These are phyloP conservation scores for Mesorhabditis sp. DNA, from an alignment of 2,888 invertebrate species.

Conservation along the genomic window DNA sequence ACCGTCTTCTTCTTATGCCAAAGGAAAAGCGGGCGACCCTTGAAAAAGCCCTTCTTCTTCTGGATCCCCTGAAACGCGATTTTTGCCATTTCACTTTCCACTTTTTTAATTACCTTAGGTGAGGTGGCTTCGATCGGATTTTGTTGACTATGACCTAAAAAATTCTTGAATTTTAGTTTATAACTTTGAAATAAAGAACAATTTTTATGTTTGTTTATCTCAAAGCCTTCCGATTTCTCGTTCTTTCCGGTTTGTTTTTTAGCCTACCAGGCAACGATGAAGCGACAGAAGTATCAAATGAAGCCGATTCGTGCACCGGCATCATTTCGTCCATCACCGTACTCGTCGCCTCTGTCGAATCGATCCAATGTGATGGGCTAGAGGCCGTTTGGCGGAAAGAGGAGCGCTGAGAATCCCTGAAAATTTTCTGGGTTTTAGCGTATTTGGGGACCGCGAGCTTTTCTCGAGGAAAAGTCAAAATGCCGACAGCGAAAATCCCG, in stretches of 20 bases:
- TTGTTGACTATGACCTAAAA: not conserved
- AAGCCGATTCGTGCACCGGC: not conserved
- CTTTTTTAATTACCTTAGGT: too few relatives aligned
- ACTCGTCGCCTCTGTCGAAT: not conserved
- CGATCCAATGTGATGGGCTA: not conserved
- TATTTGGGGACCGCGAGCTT: too few relatives aligned
- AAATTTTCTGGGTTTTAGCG: too few relatives aligned
- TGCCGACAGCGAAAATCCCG: too few relatives aligned
- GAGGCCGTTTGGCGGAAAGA: not conserved
- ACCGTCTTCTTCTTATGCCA: constrained; percentile 1
- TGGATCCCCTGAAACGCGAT: too few relatives aligned
- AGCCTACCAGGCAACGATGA: not conserved
- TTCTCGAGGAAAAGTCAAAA: too few relatives aligned
- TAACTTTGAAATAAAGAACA: not conserved
- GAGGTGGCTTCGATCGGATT: too few relatives aligned
- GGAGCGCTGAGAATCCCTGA: not conserved
- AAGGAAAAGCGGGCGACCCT: not conserved
- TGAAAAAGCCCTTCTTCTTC: not conserved
- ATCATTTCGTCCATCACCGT: not conserved
- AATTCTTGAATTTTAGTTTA: not conserved
- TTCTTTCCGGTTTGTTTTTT: not conserved
- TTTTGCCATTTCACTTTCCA: too few relatives aligned
- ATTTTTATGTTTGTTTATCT: too few relatives aligned
- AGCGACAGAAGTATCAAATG: not conserved
- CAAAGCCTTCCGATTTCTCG: too few relatives aligned